Evolutionary conservation across 2,113 vertebrate species (phyloP).

Genomic region (Procavia capensis): DNA sequence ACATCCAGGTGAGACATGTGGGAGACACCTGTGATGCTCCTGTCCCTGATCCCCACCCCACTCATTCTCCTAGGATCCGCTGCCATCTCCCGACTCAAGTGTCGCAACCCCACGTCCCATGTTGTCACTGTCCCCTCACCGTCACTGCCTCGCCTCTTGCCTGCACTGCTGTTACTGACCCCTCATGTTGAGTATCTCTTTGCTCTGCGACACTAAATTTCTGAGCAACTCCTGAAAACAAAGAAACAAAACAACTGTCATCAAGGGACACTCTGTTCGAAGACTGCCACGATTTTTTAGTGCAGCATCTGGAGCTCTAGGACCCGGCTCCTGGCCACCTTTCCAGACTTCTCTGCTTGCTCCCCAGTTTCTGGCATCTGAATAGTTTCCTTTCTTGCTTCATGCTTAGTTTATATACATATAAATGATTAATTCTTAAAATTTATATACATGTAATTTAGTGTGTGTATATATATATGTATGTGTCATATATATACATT

Average conservation of each 20-base stretch:
- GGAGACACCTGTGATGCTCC: too few species aligned
- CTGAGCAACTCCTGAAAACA: background rate
- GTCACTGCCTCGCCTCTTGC: background rate
- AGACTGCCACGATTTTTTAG: background rate
- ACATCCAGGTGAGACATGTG: background rate
- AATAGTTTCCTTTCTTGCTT: too few species aligned
- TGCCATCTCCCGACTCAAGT: background rate
- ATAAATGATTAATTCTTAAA: too few species aligned
- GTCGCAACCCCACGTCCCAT: background rate
- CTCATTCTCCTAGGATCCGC: background rate
- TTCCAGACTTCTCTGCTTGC: background rate
- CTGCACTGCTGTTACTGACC: background rate
- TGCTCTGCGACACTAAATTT: background rate
- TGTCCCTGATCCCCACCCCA: background rate
- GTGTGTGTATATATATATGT: too few species aligned
- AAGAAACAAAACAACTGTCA: background rate
- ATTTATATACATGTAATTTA: too few species aligned
- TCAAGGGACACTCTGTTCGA: background rate
- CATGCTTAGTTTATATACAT: too few species aligned
- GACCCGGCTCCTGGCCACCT: background rate
- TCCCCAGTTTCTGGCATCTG: background rate
- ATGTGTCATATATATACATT: too few species aligned
- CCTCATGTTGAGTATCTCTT: background rate
- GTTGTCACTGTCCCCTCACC: background rate
- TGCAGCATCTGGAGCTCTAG: background rate